Conservation (phyloP, 2,888 invertebrate genomes). For the Timema cristinae region DNA sequence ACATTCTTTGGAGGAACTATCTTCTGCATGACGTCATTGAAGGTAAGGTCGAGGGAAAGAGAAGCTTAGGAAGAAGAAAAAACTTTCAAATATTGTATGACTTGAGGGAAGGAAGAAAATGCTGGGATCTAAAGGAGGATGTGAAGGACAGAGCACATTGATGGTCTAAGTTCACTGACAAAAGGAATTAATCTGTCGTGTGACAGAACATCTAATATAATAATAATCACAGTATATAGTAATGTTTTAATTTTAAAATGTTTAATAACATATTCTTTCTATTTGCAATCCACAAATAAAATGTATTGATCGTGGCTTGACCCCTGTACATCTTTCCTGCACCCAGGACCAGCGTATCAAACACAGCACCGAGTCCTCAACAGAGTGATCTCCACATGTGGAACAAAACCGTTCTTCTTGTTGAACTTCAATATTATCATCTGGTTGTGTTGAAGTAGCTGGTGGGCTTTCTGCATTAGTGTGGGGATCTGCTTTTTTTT, state of each 20-base stretch:
- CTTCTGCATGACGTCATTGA: no score
- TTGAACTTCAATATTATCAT: background rate
- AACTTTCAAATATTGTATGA: no score
- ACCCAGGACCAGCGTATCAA: conserved; percentile 5
- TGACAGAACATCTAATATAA: no score
- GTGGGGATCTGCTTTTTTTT: background rate
- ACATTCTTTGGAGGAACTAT: no score
- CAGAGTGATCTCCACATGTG: background rate
- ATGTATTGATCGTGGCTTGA: background rate
- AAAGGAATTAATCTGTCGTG: no score
- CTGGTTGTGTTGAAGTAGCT: background rate
- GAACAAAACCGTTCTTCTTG: background rate
- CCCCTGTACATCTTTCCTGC: background rate
- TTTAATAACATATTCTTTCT: background rate
- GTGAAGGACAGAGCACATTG: no score
- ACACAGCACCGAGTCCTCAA: background rate
- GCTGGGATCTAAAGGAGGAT: no score
- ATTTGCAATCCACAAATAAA: background rate
- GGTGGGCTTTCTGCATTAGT: background rate
- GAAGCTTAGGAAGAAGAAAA: no score
- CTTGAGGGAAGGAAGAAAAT: no score
- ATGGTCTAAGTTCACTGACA: no score
- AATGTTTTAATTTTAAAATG: background rate
- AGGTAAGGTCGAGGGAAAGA: no score
- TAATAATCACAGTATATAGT: background rate